Percentiles rank a stretch among this genome's conserved stretches.
Evolutionary conservation across 2,797 vertebrate genomes (phyloP).

Genomic region (Chaetophractus vellerosus): DNA sequence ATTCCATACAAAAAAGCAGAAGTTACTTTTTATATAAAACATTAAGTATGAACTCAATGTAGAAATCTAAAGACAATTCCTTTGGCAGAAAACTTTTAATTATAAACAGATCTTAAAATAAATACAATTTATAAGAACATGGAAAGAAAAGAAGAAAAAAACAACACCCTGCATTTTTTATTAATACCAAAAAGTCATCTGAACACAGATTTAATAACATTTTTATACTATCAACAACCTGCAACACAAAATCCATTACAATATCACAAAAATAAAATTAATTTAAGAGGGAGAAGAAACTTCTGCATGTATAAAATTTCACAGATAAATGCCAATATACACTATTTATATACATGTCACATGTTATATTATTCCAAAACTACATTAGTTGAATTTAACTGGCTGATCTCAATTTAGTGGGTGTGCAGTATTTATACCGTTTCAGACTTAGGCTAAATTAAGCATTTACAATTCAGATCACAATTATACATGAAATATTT

Average conservation of each 20-base stretch:
- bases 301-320: slow-evolving; percentile 88
- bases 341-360: slow-evolving; percentile 87
- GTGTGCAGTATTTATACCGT: slow-evolving; percentile 74
- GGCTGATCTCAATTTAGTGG: slow-evolving; percentile 55
- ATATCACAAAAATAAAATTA: slow-evolving; percentile 87
- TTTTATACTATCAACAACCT: slow-evolving; percentile 90
- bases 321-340: slow-evolving; percentile 88
- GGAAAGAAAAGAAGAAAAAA: slow-evolving; percentile 79
- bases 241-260: slow-evolving; percentile 78
- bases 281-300: slow-evolving; percentile 76
- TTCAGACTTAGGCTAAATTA: slow-evolving; percentile 72
- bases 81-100: slow-evolving; percentile 90
- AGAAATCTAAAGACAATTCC: slow-evolving; percentile 88
- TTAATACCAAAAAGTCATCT: slow-evolving; percentile 85
- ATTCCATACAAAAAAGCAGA: slow-evolving; percentile 85
- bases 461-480: slow-evolving; percentile 64
- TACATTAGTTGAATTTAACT: slow-evolving; percentile 71
- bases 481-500: slow-evolving; percentile 77
- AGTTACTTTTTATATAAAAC: slow-evolving; percentile 87
- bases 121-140: slow-evolving; percentile 87
- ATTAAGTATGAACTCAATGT: slow-evolving; percentile 85
- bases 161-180: slow-evolving; percentile 68
- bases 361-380: slow-evolving; percentile 81
- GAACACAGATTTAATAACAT: slow-evolving; percentile 84
- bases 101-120: slow-evolving; percentile 90